Conservation (phyloP, 2,888 invertebrate species). For the Trichopria drosophilae region DNA sequence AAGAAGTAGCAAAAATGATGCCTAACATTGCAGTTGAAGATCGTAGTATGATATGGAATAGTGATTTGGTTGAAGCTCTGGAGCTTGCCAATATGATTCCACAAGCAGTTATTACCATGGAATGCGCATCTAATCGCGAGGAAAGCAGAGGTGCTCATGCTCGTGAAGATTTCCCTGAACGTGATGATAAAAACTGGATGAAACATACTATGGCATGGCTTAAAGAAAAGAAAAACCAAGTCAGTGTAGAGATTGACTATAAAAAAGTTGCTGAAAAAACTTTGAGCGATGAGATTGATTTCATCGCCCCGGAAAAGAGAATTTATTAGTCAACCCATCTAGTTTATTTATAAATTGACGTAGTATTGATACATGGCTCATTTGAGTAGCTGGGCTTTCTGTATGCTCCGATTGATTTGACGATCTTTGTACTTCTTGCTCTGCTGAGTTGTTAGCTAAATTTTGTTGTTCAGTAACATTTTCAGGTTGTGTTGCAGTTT, state of each 20-base stretch:
- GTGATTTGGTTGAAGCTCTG: constrained; percentile 69
- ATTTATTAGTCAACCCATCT: constrained; percentile 3
- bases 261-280: constrained; percentile 16
- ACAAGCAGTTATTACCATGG: constrained; percentile 66
- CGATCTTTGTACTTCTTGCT: constrained; percentile 15
- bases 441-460: constrained; percentile 16
- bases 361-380: constrained; percentile 20
- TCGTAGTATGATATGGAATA: constrained; percentile 69
- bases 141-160: constrained; percentile 73
- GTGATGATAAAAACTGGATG: constrained; percentile 15
- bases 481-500: no score
- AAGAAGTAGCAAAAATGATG: constrained; percentile 14
- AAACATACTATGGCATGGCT: constrained; percentile 13
- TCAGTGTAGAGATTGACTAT: constrained; percentile 13
- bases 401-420: constrained; percentile 16
- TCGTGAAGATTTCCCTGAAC: constrained; percentile 65
- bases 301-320: constrained; percentile 10
- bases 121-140: constrained; percentile 66
- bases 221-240: constrained; percentile 13
- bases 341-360: no score
- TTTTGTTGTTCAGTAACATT: no score
- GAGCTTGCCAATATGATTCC: constrained; percentile 71
- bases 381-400: constrained; percentile 17
- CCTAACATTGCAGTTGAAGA: constrained; percentile 50
- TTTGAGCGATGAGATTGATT: constrained; percentile 11